Percentiles rank a stretch among this genome's conserved stretches.
Evolutionary conservation across 2,888 invertebrate species (phyloP).

Genomic region (Neocrepidodera transversa): DNA sequence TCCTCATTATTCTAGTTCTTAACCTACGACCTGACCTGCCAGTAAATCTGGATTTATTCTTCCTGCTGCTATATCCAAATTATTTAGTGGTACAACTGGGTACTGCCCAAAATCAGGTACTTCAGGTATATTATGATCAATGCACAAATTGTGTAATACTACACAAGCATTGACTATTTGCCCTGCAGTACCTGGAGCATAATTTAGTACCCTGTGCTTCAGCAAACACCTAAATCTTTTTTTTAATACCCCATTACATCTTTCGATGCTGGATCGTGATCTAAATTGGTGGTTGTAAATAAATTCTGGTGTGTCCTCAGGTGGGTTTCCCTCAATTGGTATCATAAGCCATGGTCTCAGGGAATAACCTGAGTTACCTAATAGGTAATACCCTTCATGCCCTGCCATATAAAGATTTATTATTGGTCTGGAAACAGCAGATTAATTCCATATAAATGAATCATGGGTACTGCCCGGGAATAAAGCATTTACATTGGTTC

Average conservation of each 20-base stretch:
- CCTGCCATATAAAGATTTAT: constrained; percentile 3
- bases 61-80: constrained; percentile 7
- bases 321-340: constrained; percentile 6
- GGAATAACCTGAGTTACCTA: constrained; percentile 21
- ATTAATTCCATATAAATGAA: background rate
- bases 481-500: background rate
- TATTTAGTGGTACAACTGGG: too few species aligned
- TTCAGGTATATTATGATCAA: too few species aligned
- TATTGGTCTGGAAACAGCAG: background rate
- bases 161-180: constrained; percentile 22
- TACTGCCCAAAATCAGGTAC: too few species aligned
- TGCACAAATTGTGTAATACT: constrained; percentile 29
- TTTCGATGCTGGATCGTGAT: constrained; percentile 18
- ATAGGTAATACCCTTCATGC: background rate
- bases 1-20: too few species aligned
- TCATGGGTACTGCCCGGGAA: background rate
- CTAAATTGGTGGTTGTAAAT: constrained; percentile 17
- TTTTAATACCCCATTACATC: constrained; percentile 42
- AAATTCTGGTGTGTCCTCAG: constrained; percentile 12
- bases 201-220: constrained; percentile 22
- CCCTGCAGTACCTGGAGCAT: constrained; percentile 12
- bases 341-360: too few species aligned
- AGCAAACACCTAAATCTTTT: constrained; percentile 32
- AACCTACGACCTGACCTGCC: too few species aligned
- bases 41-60: constrained; percentile 7